Evolutionary conservation across 2,797 vertebrate species (phyloP), one percentile per base, ranked within the genome.

Genomic region (Anguilla megastoma): DNA sequence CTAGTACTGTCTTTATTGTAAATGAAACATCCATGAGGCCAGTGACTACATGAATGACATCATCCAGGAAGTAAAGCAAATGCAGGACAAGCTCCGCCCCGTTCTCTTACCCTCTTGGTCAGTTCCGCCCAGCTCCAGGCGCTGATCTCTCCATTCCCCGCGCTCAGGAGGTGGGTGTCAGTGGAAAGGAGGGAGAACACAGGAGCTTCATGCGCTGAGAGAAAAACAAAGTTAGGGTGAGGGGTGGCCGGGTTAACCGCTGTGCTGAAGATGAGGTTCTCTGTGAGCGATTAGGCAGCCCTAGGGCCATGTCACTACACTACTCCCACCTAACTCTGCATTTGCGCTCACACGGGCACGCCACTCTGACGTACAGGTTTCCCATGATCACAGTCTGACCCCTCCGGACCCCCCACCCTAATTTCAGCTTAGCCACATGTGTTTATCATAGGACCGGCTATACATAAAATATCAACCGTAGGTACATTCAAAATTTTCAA

Each of bases 61-160:
- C 10, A 79, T 21, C 14, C 74, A 79, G 30, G 33, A 41, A 36
- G 74, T 76, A 21, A 6, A 12, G 33, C 14, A 5, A 9, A 27
- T 27, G n/a, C 66, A 69, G 6, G 66, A 69, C 24, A n/a, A 36
- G 27, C 83, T n/a, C 45, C 41, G 18, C 18, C 8, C 48, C 0
- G 1, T 27, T 10, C 66, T 45, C 85, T 86, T 90, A 97, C 97
- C 96, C 97, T 97, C 93, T 98, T 98, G 71, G 94, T 94, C 83
- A 98, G 95, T 5, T 98, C 97, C 0, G 87, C 92, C 98, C 98
- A 98, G 90, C 94, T 97, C 98, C 98, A 98, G 88, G 96, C 95
- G 80, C 96, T 97, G 90, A 98, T 90, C 90, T 98, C 97, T 1
- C 97, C 97, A 0, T 97, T 97, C 41, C 97, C 94, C 1, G 96